Base-by-base conservation (phyloP, 1,140 invertebrate genomes). In the Schlechtendalia chinensis region DNA sequence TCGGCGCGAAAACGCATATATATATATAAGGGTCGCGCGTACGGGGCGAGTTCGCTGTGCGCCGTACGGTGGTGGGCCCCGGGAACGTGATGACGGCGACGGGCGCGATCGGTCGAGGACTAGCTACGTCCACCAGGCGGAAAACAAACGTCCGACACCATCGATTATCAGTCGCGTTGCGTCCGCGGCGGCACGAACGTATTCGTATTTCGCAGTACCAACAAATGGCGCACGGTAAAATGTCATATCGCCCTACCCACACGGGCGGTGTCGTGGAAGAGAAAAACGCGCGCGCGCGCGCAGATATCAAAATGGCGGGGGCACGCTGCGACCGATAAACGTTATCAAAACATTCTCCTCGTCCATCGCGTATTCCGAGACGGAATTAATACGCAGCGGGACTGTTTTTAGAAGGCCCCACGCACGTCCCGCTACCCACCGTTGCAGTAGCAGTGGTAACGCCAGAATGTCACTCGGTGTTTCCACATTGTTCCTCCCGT, bases 111-210 rank as follows among this genome's bases (percentile, higher is more conserved):
- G 47, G 24, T 79, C 75, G 61, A 79, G 75, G 75, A 59, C 75
- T 79, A 29, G 47, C 67, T 39, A 14, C 5, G 4, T 29, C 24
- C 24, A 45, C 19, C 32, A 53, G 61, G 74, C n/a, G 16, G 74
- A 16, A 53, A 54, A 75, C 3, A 79, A 79, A 79, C 75, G 75
- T 79, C 63, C 75, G 75, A 79, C 63, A 79, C 75, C 75, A 79
- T 79, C 58, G 75, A 79, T 79, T 79, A 79, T 79, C 75, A 79
- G 69, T 72, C 24, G 47, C 39, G 32, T 39, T 79, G 58, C 24
- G 32, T 53, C 27, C n/a, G 53, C 53, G 39, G 27, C 74, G 74
- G 59, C 32, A 16, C 16, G n/a, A 61, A 63, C 45, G 39, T n/a
- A 39, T 39, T 39, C 32, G 32, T 39, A 39, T 39, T 39, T 39